Conservation (phyloP, 2,888 invertebrate genomes). For the Leptothorax acervorum region DNA sequence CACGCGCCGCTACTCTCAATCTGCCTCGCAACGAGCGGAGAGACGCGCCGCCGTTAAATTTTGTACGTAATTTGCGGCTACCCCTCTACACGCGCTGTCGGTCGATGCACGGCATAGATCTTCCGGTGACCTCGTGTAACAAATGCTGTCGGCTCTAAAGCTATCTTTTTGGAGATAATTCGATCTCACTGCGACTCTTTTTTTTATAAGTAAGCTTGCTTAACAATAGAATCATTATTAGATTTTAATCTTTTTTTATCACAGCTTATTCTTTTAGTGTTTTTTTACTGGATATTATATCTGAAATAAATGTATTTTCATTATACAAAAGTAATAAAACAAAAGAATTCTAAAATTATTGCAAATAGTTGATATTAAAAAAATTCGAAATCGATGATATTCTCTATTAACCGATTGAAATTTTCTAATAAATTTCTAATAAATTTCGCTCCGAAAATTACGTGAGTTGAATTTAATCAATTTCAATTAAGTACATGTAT, state of each 20-base stretch:
- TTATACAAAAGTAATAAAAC: neutral
- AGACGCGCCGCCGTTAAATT: conserved; percentile 55
- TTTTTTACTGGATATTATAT: neutral
- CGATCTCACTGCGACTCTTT: neutral
- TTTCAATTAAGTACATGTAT: neutral
- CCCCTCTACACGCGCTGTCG: conserved; percentile 25
- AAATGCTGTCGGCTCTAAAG: conserved; percentile 32
- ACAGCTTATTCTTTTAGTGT: neutral
- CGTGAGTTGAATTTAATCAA: neutral
- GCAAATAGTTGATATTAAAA: neutral
- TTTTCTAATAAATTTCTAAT: too few relatives aligned
- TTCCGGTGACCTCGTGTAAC: conserved; percentile 44
- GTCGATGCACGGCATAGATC: conserved; percentile 48
- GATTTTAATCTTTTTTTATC: neutral
- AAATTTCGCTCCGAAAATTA: neutral
- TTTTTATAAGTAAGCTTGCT: neutral
- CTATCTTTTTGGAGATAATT: conserved; percentile 2
- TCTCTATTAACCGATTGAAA: neutral
- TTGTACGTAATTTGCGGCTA: conserved; percentile 64
- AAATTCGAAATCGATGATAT: neutral
- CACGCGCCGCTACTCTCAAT: conserved; percentile 43
- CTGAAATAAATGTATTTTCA: neutral
- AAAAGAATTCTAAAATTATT: neutral
- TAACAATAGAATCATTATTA: neutral
- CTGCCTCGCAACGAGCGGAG: conserved; percentile 22